Conservation (phyloP, 2,888 invertebrate genomes). For the Cynaeus angustus region DNA sequence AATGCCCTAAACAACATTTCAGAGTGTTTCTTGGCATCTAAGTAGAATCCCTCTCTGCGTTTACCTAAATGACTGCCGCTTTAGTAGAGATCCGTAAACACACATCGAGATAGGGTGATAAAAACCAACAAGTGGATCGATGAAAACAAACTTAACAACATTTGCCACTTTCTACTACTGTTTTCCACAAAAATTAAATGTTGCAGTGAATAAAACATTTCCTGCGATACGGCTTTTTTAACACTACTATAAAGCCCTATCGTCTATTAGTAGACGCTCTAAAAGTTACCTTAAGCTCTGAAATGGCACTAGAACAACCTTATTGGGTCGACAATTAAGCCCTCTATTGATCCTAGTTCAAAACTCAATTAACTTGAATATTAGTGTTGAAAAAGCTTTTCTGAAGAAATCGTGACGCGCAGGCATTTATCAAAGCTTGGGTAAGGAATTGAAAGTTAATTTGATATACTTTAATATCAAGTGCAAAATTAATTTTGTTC, state of each 20-base stretch:
- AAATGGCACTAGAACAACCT: neutral
- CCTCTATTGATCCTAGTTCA: neutral
- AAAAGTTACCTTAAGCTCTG: neutral
- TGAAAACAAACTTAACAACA: neutral
- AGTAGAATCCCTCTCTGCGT: neutral
- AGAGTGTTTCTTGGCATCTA: constrained; percentile 4
- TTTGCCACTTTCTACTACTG: no score
- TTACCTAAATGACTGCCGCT: constrained; percentile 17
- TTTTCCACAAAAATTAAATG: no score
- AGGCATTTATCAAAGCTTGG: neutral
- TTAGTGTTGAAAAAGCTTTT: neutral
- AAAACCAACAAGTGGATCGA: constrained; percentile 12
- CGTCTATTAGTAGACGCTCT: neutral
- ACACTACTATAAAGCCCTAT: no score
- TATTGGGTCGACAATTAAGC: neutral
- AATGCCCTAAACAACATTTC: constrained; percentile 12
- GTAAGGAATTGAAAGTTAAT: constrained; percentile 1
- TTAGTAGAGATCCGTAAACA: neutral
- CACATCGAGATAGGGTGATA: neutral
- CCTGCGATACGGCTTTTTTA: neutral
- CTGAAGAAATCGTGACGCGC: neutral
- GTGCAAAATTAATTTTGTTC: constrained; percentile 2
- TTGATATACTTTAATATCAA: neutral
- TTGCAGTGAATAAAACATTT: neutral
- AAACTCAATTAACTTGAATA: constrained; percentile 1